These are phyloP conservation scores for Drosophila serrata DNA, from an alignment of 1,140 invertebrate species.

Conservation along the genomic window DNA sequence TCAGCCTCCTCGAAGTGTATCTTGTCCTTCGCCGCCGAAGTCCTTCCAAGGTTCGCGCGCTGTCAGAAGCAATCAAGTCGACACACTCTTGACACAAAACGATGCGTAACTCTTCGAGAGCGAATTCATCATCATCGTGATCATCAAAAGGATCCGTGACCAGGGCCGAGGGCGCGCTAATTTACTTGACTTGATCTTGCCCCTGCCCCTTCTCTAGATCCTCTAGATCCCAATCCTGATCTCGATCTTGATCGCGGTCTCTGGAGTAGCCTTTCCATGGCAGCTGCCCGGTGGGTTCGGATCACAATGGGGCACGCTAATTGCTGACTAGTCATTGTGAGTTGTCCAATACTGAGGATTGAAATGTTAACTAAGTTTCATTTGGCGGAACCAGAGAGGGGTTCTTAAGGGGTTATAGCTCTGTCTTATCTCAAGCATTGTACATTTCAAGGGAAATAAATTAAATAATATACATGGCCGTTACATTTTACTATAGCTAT, in stretches of 20 bases:
- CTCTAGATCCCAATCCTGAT: constrained; percentile 33
- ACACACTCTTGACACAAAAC: constrained; percentile 82
- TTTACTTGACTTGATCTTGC: constrained; percentile 58
- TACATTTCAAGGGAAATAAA: no score
- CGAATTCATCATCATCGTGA: constrained; percentile 51
- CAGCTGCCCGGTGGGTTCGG: constrained; percentile 57
- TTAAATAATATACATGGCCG: not conserved
- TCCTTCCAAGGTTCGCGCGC: constrained; percentile 72
- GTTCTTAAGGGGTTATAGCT: not conserved
- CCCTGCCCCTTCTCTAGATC: constrained; percentile 1
- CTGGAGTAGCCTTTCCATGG: constrained; percentile 38
- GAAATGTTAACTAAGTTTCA: constrained; percentile 41
- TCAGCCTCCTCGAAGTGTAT: constrained; percentile 60
- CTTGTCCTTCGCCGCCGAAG: constrained; percentile 41
- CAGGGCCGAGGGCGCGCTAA: constrained; percentile 70
- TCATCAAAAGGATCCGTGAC: constrained; percentile 76
- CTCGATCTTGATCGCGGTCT: constrained; percentile 44
- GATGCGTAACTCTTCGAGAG: constrained; percentile 83
- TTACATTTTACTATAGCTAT: not conserved
- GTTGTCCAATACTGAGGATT: constrained; percentile 24
- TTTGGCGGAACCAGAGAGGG: not conserved
- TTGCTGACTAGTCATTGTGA: constrained; percentile 78
- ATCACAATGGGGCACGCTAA: constrained; percentile 67
- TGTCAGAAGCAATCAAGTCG: constrained; percentile 81
- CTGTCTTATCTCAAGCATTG: not conserved